Conservation (phyloP, 2,888 invertebrate species). For the Lissocephala sabroskyi region DNA sequence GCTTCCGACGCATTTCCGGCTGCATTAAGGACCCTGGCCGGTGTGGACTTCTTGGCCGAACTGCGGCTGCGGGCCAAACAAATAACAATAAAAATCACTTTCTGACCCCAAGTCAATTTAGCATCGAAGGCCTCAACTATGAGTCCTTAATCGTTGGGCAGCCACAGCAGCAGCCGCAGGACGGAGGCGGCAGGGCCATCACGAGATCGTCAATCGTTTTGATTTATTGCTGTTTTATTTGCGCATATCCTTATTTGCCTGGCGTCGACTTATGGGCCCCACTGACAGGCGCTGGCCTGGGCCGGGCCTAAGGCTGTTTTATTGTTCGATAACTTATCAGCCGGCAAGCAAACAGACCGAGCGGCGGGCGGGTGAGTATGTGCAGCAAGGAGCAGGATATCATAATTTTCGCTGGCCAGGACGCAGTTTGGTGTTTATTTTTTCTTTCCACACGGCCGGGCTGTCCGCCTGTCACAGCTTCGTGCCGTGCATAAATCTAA, state of each 20-base stretch:
- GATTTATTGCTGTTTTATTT: constrained; percentile 63
- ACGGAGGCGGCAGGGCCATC: not conserved
- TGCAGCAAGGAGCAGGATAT: no score
- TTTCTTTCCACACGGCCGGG: constrained; percentile 15
- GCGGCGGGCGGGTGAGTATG: not conserved
- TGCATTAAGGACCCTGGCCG: no score
- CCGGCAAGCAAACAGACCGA: constrained; percentile 3
- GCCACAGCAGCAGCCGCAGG: not conserved
- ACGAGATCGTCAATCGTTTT: constrained; percentile 57
- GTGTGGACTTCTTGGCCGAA: no score
- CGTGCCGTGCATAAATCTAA: constrained; percentile 61
- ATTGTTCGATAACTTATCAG: constrained; percentile 65
- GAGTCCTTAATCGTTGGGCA: constrained; percentile 53
- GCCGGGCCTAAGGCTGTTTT: constrained; percentile 46
- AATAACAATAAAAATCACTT: constrained; percentile 64
- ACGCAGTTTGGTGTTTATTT: constrained; percentile 36
- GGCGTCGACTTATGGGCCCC: constrained; percentile 36
- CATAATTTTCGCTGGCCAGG: constrained; percentile 46
- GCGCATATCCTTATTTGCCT: constrained; percentile 63
- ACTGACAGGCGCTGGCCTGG: constrained; percentile 35
- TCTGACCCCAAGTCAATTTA: constrained; percentile 56
- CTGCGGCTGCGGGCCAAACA: constrained; percentile 26
- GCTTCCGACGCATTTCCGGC: constrained; percentile 51
- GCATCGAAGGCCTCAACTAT: constrained; percentile 40
- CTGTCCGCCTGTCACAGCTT: constrained; percentile 47